Conservation (phyloP, 1,140 invertebrate species). For the Prorops nasuta region DNA sequence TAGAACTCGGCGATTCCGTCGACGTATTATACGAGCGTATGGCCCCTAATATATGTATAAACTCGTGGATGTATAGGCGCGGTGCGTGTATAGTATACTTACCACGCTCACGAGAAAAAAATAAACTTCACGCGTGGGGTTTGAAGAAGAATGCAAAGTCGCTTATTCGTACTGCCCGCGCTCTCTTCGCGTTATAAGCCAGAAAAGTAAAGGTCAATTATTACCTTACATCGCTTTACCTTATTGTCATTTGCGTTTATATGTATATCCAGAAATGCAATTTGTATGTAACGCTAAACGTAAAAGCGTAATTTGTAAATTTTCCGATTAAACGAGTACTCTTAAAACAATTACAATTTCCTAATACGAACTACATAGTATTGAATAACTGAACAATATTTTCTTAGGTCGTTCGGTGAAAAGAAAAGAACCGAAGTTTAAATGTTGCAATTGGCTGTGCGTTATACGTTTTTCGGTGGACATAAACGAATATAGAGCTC, state of each 20-base stretch:
- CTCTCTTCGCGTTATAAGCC: constrained; percentile 4
- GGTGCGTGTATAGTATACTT: constrained; percentile 4
- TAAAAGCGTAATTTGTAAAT: constrained; percentile 1
- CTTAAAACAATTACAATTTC: background rate
- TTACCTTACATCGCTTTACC: constrained; percentile 2
- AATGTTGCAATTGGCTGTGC: background rate
- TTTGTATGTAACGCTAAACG: background rate
- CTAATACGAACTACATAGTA: too few species aligned
- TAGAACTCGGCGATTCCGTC: constrained; percentile 22
- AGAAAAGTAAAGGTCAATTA: constrained; percentile 14
- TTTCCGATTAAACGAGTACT: constrained; percentile 2
- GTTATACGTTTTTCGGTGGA: background rate
- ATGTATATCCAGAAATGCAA: background rate
- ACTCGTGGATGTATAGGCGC: background rate
- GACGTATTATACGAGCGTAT: constrained; percentile 7
- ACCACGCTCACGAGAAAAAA: constrained; percentile 7
- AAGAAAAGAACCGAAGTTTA: too few species aligned
- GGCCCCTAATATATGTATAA: constrained; percentile 12
- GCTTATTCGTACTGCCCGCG: background rate
- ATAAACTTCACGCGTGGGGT: background rate
- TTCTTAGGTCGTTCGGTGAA: too few species aligned
- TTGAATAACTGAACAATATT: too few species aligned
- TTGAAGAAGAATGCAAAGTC: constrained; percentile 3
- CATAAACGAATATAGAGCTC: background rate
- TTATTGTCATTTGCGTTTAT: background rate